Base-by-base conservation (phyloP, 2,888 invertebrate genomes). In the Reticulitermes lucifugus region DNA sequence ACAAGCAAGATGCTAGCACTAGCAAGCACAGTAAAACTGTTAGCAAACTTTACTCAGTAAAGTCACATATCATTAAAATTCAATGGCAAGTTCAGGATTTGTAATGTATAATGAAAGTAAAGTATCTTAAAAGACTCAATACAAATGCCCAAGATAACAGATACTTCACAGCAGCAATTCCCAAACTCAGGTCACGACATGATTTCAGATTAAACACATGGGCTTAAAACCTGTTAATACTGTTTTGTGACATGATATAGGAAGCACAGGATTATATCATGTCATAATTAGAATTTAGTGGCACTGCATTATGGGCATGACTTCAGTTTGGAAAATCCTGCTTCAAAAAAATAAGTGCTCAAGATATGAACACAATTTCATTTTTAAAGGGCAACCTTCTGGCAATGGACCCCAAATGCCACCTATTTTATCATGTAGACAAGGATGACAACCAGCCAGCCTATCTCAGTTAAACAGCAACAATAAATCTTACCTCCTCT, bases 401-500 rank as follows among this genome's bases (percentile, higher is more conserved):
- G 70, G 70, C 70, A 70, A 70, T 70, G 70, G 70, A 70, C 70
- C 70, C 70, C 70, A n/a, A 70, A 70, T 25, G 25, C 10, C n/a
- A 2, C 70, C 70, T 25, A 70, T 25, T n/a, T 70, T 65, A 25
- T 70, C 9, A 70, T 25, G 70, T 70, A 70, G 9, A 51, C 51
- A 65, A 65, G 65, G 7, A 25, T 70, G 70, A 25, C n/a, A 6
- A 6, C 29, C n/a, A 70, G 70, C 12, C 41, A 73, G 14, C 35
- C 4, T 35, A 35, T 35, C 35, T 35, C 35, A 35, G 35, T 0
- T 35, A 35, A 35, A 71, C n/a, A 7, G 9, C 25, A 55, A 55
- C 55, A 65, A 65, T 65, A 25, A 25, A 79, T 51, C 88, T 88
- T 88, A 92, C 92, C 91, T 92, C 91, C 88, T 91, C 91, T 29